Conservation (phyloP, 2,113 vertebrate genomes). For the Meriones unguiculatus region DNA sequence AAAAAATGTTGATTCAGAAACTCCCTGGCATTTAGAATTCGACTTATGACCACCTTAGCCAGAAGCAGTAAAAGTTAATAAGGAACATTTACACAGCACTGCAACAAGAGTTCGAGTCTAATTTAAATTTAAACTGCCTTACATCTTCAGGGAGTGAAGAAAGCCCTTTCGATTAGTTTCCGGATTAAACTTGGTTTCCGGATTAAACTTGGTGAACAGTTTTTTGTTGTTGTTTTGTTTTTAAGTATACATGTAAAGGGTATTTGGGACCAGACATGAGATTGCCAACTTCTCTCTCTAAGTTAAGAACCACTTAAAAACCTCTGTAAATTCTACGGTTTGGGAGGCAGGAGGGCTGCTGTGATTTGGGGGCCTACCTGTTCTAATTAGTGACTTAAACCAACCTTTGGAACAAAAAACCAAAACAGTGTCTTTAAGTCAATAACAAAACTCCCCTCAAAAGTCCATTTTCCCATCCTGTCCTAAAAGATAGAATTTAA, state of each 20-base stretch:
- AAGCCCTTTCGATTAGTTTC: neutral
- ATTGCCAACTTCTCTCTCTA: neutral
- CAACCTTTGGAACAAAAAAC: neutral
- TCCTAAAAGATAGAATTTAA: slow-evolving; percentile 6
- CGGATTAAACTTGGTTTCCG: slow-evolving; percentile 31
- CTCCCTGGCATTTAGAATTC: neutral
- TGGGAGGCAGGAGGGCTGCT: neutral
- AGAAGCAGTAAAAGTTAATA: neutral
- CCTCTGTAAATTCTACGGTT: neutral
- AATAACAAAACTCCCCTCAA: neutral
- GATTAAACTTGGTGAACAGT: neutral
- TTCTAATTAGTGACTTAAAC: neutral
- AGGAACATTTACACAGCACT: neutral
- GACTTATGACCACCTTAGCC: neutral
- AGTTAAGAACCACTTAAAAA: slow-evolving; percentile 3
- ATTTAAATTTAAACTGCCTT: neutral
- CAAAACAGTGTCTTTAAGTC: neutral
- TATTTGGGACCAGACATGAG: neutral
- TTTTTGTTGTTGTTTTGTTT: neutral
- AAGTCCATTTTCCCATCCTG: neutral
- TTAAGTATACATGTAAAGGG: neutral
- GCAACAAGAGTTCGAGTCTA: neutral
- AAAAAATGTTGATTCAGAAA: slow-evolving; percentile 32
- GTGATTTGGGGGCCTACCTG: neutral
- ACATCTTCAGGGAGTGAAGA: neutral